phyloP scores from a whole-genome alignment of 2,888 invertebrate species.

The Hedya salicella region DNA sequence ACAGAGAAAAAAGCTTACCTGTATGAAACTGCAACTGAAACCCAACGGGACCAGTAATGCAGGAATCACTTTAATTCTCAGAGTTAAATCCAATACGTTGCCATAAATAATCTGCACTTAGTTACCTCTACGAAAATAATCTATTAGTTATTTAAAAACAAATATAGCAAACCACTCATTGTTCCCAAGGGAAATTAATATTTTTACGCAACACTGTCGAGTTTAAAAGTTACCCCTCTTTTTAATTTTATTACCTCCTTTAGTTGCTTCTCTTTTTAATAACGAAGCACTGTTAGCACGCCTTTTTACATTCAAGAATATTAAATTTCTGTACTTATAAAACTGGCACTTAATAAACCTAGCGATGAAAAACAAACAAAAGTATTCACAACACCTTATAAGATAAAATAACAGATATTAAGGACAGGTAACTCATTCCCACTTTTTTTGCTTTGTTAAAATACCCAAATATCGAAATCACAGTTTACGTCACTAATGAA shows the following conservation, averaged over 20 bases:
- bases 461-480: conserved; percentile 23
- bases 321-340: conserved; percentile 33
- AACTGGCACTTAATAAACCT: conserved; percentile 37
- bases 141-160: conserved; percentile 52
- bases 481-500: conserved; percentile 25
- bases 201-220: conserved; percentile 60
- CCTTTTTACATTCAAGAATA: conserved; percentile 47
- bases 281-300: conserved; percentile 44
- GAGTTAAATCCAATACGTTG: too few species aligned
- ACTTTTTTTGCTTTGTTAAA: conserved; percentile 54
- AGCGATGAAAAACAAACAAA: conserved; percentile 47
- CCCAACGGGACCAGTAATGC: too few species aligned
- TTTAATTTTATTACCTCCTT: conserved; percentile 53
- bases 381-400: conserved; percentile 55
- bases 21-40: too few species aligned
- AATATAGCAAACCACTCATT: conserved; percentile 58
- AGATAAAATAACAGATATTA: conserved; percentile 49
- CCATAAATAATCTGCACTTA: too few species aligned
- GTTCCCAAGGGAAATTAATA: conserved; percentile 68
- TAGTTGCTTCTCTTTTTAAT: conserved; percentile 35
- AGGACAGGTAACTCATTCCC: conserved; percentile 53
- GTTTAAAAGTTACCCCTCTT: conserved; percentile 55
- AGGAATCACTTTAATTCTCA: too few species aligned
- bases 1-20: too few species aligned
- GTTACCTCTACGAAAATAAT: too few species aligned